phyloP scores from a whole-genome alignment of 2,797 vertebrate species.

The Parauchenoglanis punctatus region DNA sequence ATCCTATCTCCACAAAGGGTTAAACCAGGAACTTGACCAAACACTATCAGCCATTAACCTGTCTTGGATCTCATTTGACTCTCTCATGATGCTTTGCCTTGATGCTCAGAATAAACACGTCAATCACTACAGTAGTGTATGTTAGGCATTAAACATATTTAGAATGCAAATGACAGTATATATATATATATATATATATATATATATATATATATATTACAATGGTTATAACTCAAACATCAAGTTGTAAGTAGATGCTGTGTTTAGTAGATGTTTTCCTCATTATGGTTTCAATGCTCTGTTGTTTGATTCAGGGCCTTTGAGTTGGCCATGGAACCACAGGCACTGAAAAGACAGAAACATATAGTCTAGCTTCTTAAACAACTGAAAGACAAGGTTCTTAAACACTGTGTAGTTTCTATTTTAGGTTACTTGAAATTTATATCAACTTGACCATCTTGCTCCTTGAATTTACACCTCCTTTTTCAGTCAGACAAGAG shows the following conservation, averaged over 20 bases:
- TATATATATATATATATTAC: not conserved
- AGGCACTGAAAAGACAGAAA: constrained; percentile 35
- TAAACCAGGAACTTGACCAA: constrained; percentile 57
- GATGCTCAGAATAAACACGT: not conserved
- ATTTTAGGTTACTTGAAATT: constrained; percentile 52
- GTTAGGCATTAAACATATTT: not conserved
- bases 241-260: constrained; percentile 22
- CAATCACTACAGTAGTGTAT: not conserved
- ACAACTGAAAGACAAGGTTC: constrained; percentile 39
- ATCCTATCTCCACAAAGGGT: constrained; percentile 61
- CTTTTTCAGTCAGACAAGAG: constrained; percentile 6
- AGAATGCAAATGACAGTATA: not conserved
- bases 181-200: no score
- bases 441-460: constrained; percentile 48
- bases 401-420: constrained; percentile 51
- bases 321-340: not conserved
- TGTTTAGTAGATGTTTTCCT: constrained; percentile 17
- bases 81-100: constrained; percentile 9
- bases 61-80: constrained; percentile 20
- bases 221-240: constrained; percentile 27
- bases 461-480: constrained; percentile 36
- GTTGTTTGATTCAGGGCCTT: not conserved
- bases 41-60: constrained; percentile 40
- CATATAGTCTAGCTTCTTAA: constrained; percentile 41
- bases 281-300: constrained; percentile 38